Conservation (phyloP, 2,113 vertebrate genomes). For the Vimba vimba region DNA sequence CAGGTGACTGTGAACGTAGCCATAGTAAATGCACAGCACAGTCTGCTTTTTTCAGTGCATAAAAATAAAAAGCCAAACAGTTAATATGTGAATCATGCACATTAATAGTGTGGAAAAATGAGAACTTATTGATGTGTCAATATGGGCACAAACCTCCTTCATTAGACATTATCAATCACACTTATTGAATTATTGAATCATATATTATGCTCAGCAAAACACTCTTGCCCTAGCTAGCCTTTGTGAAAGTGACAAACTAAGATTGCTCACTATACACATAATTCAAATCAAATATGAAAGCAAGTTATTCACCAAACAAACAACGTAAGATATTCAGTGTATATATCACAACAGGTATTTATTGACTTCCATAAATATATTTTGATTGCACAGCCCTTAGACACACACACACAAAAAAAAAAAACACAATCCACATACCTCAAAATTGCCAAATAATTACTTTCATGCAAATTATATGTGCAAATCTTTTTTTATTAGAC, state of each 20-base stretch:
- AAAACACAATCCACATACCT: background rate
- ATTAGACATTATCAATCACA: constrained; percentile 39
- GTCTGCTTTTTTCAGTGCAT: background rate
- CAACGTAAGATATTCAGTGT: background rate
- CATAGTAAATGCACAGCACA: background rate
- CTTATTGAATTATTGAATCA: constrained; percentile 28
- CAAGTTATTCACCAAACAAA: background rate
- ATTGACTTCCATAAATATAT: background rate
- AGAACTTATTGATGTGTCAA: constrained; percentile 12
- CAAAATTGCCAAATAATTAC: constrained; percentile 40
- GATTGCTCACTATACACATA: constrained; percentile 15
- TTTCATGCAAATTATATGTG: constrained; percentile 44
- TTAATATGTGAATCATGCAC: background rate
- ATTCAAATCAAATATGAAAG: background rate
- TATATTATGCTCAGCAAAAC: constrained; percentile 3
- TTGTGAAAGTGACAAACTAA: background rate
- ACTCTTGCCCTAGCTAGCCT: background rate
- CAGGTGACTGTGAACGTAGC: too few species aligned
- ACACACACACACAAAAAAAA: background rate
- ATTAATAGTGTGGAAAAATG: constrained; percentile 23
- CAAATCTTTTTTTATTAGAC: constrained; percentile 25
- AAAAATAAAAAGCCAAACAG: background rate
- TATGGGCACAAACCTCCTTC: background rate
- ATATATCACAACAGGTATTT: background rate
- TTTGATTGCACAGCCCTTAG: background rate